These are phyloP conservation scores for Apis laboriosa DNA, from an alignment of 1,140 invertebrate species.

Conservation along the genomic window DNA sequence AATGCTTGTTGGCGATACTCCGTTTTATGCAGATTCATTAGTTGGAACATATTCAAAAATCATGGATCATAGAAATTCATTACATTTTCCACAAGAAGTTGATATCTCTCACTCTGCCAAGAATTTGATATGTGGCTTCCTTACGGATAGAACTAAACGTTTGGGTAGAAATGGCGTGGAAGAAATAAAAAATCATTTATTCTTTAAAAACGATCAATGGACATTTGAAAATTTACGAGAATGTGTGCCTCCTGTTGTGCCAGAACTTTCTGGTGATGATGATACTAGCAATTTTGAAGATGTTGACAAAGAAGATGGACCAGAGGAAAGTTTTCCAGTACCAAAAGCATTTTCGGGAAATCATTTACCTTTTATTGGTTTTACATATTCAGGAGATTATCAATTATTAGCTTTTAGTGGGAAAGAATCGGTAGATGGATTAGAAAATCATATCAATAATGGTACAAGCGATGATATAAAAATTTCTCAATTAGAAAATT, in stretches of 20 bases:
- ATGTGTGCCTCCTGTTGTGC: slow-evolving; percentile 97
- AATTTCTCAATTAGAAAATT: slow-evolving; percentile 86
- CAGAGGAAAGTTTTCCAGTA: slow-evolving; percentile 95
- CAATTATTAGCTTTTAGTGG: slow-evolving; percentile 82
- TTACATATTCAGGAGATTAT: slow-evolving; percentile 97
- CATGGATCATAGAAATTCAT: slow-evolving; percentile 98
- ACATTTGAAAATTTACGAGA: slow-evolving; percentile 97
- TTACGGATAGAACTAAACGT: slow-evolving; percentile 95
- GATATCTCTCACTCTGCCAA: slow-evolving; percentile 96
- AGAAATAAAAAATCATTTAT: slow-evolving; percentile 97
- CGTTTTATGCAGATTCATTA: slow-evolving; percentile 99
- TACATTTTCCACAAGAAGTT: slow-evolving; percentile 96
- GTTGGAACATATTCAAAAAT: slow-evolving; percentile 99
- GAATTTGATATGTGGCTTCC: slow-evolving; percentile 94
- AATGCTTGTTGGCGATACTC: slow-evolving; percentile 99
- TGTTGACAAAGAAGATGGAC: slow-evolving; percentile 94
- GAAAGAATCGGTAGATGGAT: slow-evolving; percentile 79
- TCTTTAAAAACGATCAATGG: slow-evolving; percentile 99
- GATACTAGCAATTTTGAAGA: slow-evolving; percentile 99
- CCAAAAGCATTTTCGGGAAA: slow-evolving; percentile 99
- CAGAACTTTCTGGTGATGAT: slow-evolving; percentile 96
- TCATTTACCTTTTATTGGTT: slow-evolving; percentile 99
- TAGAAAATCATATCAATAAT: slow-evolving; percentile 85
- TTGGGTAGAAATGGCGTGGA: slow-evolving; percentile 96
- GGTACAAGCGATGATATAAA: slow-evolving; percentile 83